A percentile compares a stretch with the other conserved stretches of the same genome.
phyloP scores from a whole-genome alignment of 2,888 invertebrate species.

The Embidobia sp. region DNA sequence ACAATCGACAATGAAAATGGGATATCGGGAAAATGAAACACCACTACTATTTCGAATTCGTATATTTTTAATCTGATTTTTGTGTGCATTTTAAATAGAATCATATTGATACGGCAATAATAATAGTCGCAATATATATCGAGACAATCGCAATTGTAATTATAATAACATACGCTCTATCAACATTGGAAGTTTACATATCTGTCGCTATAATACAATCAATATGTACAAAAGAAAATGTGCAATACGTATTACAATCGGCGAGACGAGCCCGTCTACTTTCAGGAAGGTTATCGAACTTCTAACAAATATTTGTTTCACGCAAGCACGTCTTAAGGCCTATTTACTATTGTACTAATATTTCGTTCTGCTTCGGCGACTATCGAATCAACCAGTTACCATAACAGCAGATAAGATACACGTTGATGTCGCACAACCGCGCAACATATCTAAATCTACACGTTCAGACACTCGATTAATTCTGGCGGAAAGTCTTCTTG shows the following conservation, averaged over 20 bases:
- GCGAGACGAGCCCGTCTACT: slow-evolving; percentile 68
- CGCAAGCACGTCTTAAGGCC: slow-evolving; percentile 70
- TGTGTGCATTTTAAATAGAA: slow-evolving; percentile 77
- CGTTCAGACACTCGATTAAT: slow-evolving; percentile 63
- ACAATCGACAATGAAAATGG: too few species aligned
- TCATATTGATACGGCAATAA: slow-evolving; percentile 71
- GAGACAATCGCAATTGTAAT: slow-evolving; percentile 67
- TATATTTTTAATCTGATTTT: slow-evolving; percentile 74
- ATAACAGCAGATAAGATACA: slow-evolving; percentile 62
- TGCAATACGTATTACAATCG: slow-evolving; percentile 61
- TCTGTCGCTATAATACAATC: slow-evolving; percentile 72
- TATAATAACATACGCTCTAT: slow-evolving; percentile 69
- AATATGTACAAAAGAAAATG: slow-evolving; percentile 78
- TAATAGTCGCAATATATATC: slow-evolving; percentile 69
- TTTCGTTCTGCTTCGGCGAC: slow-evolving; percentile 64
- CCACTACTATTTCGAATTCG: slow-evolving; percentile 70
- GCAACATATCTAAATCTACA: slow-evolving; percentile 61
- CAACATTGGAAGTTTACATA: slow-evolving; percentile 67
- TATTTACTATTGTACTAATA: slow-evolving; percentile 68
- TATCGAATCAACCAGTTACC: slow-evolving; percentile 53
- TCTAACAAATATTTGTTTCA: slow-evolving; percentile 69
- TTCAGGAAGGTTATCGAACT: slow-evolving; percentile 77
- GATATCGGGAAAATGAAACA: slow-evolving; percentile 1
- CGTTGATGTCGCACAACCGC: slow-evolving; percentile 24
- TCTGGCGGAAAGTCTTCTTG: slow-evolving; percentile 44